Percentiles rank a stretch among this genome's conserved stretches.
Conservation (phyloP, 2,113 vertebrate species). For the Puma concolor region DNA sequence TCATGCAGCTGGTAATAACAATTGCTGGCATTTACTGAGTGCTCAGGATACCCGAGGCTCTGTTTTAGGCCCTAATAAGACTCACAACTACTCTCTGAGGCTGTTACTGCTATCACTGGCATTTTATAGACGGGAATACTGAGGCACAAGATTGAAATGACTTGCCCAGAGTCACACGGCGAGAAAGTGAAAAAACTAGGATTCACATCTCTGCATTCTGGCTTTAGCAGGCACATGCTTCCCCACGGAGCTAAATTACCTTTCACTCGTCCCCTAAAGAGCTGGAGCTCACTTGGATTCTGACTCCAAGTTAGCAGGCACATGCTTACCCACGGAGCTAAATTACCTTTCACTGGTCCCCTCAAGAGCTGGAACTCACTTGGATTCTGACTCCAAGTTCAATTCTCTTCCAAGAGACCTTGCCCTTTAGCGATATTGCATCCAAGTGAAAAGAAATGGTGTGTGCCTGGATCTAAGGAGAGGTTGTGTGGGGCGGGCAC, state of each 20-base stretch:
- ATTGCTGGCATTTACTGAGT: neutral
- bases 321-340: neutral
- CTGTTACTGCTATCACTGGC: neutral
- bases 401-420: neutral
- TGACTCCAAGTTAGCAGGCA: neutral
- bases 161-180: neutral
- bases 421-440: neutral
- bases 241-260: neutral
- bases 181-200: neutral
- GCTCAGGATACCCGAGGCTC: neutral
- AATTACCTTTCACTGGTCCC: neutral
- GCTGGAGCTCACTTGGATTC: neutral
- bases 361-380: neutral
- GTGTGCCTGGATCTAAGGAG: neutral
- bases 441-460: slow-evolving; percentile 8
- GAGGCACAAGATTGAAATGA: neutral
- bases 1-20: neutral
- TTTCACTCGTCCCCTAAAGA: neutral
- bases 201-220: neutral
- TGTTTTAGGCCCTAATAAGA: neutral
- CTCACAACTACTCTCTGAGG: neutral
- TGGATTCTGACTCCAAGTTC: slow-evolving; percentile 12
- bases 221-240: neutral
- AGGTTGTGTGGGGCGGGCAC: neutral
- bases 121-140: neutral